These are phyloP conservation scores for Leptopilina syphax DNA, from an alignment of 2,888 invertebrate genomes.

Conservation along the genomic window DNA sequence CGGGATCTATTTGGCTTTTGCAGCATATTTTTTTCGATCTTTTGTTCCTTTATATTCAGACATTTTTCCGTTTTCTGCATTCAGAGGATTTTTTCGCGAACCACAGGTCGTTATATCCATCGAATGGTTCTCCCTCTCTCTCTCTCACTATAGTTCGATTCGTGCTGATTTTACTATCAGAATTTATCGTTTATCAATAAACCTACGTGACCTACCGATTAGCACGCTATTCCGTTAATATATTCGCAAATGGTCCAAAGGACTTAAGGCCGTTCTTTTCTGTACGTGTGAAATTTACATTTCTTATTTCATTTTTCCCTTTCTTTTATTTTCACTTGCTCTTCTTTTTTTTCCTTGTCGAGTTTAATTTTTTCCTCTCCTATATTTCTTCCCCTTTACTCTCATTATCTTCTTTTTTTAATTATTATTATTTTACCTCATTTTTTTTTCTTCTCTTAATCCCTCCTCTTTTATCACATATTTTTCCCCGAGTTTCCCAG, in stretches of 20 bases:
- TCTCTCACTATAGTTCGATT: not conserved
- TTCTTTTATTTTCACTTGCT: not conserved
- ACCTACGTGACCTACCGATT: slow-evolving; percentile 22
- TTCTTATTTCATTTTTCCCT: not conserved
- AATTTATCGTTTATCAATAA: slow-evolving; percentile 38
- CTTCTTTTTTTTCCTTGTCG: not conserved
- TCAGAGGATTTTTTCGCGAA: slow-evolving; percentile 25
- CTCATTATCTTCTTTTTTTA: not conserved
- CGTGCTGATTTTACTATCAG: slow-evolving; percentile 31
- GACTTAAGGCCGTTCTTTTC: slow-evolving; percentile 1
- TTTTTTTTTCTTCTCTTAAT: slow-evolving; percentile 25
- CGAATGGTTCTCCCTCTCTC: not conserved
- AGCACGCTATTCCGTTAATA: not conserved
- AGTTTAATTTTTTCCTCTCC: not conserved
- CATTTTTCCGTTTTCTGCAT: slow-evolving; percentile 29
- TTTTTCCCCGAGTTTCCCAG: not conserved
- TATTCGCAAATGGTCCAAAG: not conserved
- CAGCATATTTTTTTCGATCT: not conserved
- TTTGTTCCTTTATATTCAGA: slow-evolving; percentile 12
- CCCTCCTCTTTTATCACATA: slow-evolving; percentile 31
- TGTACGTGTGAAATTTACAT: slow-evolving; percentile 24
- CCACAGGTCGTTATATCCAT: slow-evolving; percentile 28
- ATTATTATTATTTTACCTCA: not conserved
- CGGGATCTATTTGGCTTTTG: not conserved
- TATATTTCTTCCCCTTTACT: not conserved